A percentile compares a stretch with the other conserved stretches of the same genome.
Conservation (phyloP, 2,888 invertebrate species). For the Hoplodrina blanda region DNA sequence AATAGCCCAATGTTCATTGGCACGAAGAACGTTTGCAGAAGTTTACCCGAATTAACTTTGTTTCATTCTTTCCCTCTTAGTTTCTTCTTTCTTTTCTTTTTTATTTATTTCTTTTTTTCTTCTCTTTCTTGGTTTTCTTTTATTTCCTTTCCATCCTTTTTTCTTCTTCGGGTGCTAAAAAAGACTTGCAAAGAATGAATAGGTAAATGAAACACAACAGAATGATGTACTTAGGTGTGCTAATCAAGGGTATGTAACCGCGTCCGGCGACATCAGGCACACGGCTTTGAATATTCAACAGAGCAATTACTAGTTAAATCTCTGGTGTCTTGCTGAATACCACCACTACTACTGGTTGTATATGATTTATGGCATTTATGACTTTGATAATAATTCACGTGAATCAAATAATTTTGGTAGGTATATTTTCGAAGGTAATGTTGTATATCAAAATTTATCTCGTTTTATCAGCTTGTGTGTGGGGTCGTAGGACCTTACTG, state of each 20-base stretch:
- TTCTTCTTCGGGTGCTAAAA: too few relatives aligned
- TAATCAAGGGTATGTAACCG: constrained; percentile 60
- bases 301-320: constrained; percentile 71
- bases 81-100: too few relatives aligned
- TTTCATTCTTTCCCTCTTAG: too few relatives aligned
- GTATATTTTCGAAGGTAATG: background rate
- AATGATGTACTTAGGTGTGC: constrained; percentile 32
- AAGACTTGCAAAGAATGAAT: background rate
- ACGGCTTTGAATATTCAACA: constrained; percentile 69
- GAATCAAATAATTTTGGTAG: background rate
- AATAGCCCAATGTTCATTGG: too few relatives aligned
- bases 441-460: background rate
- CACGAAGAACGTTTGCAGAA: too few relatives aligned
- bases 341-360: constrained; percentile 48
- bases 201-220: background rate
- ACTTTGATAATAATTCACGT: background rate
- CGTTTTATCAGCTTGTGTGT: background rate
- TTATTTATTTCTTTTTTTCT: too few relatives aligned
- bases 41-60: too few relatives aligned
- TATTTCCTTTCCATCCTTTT: too few relatives aligned
- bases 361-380: constrained; percentile 19
- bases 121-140: too few relatives aligned
- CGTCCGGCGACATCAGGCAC: constrained; percentile 60
- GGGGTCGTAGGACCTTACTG: too few relatives aligned
- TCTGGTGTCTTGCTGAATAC: constrained; percentile 63